A percentile compares a stretch with the other conserved stretches of the same genome.
phyloP scores from a whole-genome alignment of 1,140 invertebrate species.

The Drosophila tristis region DNA sequence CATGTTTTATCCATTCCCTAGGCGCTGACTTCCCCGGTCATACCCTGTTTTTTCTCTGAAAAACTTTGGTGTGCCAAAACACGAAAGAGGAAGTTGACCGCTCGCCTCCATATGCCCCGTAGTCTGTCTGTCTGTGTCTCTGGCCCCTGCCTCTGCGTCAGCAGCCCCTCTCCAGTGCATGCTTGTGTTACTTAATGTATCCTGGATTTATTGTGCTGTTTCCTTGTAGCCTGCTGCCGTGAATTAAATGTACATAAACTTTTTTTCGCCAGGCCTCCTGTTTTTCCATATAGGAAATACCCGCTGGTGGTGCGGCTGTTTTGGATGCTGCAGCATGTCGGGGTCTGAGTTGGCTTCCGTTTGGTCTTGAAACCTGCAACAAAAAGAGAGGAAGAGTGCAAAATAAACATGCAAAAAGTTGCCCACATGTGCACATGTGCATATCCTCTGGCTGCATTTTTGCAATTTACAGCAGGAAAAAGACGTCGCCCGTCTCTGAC shows the following conservation, averaged over 20 bases:
- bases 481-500: slow-evolving; percentile 78
- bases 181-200: slow-evolving; percentile 79
- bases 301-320: slow-evolving; percentile 13
- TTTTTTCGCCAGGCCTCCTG: slow-evolving; percentile 46
- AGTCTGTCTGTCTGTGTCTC: slow-evolving; percentile 44
- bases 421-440: slow-evolving; percentile 49
- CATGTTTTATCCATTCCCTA: too few relatives aligned
- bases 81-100: slow-evolving; percentile 78
- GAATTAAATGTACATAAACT: slow-evolving; percentile 79
- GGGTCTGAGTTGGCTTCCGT: slow-evolving; percentile 57
- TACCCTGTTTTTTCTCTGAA: slow-evolving; percentile 24
- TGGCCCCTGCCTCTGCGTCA: slow-evolving; percentile 9
- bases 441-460: slow-evolving; percentile 66
- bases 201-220: slow-evolving; percentile 80
- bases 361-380: slow-evolving; percentile 79
- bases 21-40: background rate
- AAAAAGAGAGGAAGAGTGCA: slow-evolving; percentile 30
- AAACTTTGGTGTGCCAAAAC: slow-evolving; percentile 64
- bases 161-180: background rate
- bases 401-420: slow-evolving; percentile 22
- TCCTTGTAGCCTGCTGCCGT: slow-evolving; percentile 71
- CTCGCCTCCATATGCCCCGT: slow-evolving; percentile 44
- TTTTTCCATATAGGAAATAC: slow-evolving; percentile 26
- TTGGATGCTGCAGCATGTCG: slow-evolving; percentile 53
- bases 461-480: slow-evolving; percentile 77